Evolutionary conservation across 2,888 invertebrate genomes (phyloP).

Genomic region (Dolichopus griseipennis): DNA sequence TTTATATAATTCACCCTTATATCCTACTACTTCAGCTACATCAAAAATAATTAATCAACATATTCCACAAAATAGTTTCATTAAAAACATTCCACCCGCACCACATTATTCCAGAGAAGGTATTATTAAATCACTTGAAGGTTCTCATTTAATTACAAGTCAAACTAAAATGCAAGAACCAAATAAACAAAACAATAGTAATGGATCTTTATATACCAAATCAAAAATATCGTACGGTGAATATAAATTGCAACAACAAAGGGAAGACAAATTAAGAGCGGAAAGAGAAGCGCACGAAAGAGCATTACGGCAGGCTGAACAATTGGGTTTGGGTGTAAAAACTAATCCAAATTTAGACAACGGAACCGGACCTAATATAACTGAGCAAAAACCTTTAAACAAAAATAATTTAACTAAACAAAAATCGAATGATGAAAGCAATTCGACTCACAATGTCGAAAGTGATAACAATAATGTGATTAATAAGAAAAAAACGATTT

Average conservation of each 20-base stretch:
- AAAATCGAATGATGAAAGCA: too few relatives aligned
- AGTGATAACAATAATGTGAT: too few relatives aligned
- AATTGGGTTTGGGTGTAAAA: not conserved
- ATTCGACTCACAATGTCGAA: too few relatives aligned
- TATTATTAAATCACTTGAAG: not conserved
- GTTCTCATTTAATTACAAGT: not conserved
- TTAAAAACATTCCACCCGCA: not conserved
- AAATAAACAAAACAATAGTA: not conserved
- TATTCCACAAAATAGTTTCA: too few relatives aligned
- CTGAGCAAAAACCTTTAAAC: too few relatives aligned
- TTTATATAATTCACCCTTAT: too few relatives aligned
- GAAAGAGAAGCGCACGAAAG: not conserved
- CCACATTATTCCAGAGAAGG: not conserved
- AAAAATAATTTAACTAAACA: too few relatives aligned
- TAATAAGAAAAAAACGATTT: too few relatives aligned
- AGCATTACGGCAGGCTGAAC: not conserved
- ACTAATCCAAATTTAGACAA: too few relatives aligned
- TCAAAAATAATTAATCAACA: too few relatives aligned
- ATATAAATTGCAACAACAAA: not conserved
- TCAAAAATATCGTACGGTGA: not conserved
- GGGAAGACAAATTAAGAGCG: not conserved
- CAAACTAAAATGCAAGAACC: not conserved
- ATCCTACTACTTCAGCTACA: too few relatives aligned
- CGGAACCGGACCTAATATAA: too few relatives aligned
- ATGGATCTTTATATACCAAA: not conserved